phyloP scores from a whole-genome alignment of 2,888 invertebrate genomes.

The Sepiola atlantica region DNA sequence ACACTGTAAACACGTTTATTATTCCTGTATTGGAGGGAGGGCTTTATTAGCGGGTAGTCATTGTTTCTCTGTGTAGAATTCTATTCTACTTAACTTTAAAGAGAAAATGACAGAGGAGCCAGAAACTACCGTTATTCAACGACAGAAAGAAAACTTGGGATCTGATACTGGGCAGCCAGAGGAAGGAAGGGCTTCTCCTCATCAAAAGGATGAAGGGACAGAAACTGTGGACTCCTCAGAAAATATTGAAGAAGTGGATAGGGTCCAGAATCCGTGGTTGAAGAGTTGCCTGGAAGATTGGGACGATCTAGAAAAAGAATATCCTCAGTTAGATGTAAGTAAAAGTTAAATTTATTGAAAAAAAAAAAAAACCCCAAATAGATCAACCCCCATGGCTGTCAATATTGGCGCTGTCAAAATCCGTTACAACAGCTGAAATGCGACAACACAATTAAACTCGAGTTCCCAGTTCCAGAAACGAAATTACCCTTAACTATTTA shows the following conservation, averaged over 20 bases:
- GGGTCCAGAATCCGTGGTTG: constrained; percentile 51
- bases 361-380: too few relatives aligned
- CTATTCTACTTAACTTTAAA: background rate
- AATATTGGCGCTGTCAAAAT: too few relatives aligned
- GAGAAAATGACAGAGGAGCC: background rate
- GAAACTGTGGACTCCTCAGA: background rate
- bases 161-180: background rate
- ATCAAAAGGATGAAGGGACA: background rate
- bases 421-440: too few relatives aligned
- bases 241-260: background rate
- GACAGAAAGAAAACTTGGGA: background rate
- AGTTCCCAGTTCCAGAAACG: too few relatives aligned
- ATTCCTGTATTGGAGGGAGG: background rate
- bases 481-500: too few relatives aligned
- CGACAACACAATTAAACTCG: too few relatives aligned
- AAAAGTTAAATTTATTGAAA: too few relatives aligned
- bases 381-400: too few relatives aligned
- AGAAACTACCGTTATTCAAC: background rate
- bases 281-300: constrained; percentile 64
- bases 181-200: background rate
- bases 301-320: constrained; percentile 70
- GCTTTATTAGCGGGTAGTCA: background rate
- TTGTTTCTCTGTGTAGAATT: background rate
- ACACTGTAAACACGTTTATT: background rate
- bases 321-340: constrained; percentile 66